These are phyloP conservation scores for Digitonthophagus gazella DNA, from an alignment of 2,888 invertebrate species.

Conservation along the genomic window DNA sequence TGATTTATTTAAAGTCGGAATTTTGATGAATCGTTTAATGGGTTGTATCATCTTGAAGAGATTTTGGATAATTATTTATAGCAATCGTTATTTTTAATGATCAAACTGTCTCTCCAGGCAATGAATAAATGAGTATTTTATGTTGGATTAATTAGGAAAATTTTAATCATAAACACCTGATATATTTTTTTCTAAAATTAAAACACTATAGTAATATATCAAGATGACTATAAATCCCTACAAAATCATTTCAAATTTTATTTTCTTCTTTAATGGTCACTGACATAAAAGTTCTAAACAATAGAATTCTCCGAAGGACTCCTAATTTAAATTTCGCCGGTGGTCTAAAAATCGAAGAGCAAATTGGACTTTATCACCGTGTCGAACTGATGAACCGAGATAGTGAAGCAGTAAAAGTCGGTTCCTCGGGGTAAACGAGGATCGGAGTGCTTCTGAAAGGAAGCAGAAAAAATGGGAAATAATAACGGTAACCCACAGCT, in stretches of 20 bases:
- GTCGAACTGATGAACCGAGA: slow-evolving; percentile 1
- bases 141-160: no score
- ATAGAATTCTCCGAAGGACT: background rate
- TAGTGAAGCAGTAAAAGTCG: slow-evolving; percentile 6
- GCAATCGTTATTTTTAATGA: background rate
- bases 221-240: no score
- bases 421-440: background rate
- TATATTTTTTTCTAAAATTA: no score
- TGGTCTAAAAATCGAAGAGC: slow-evolving; percentile 8
- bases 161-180: no score
- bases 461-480: slow-evolving; percentile 19
- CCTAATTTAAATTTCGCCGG: background rate
- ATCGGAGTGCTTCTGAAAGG: slow-evolving; percentile 1
- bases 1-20: background rate
- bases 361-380: slow-evolving; percentile 6
- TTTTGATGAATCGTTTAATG: background rate
- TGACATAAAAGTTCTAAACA: slow-evolving; percentile 5
- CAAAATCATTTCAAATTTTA: background rate
- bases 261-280: background rate
- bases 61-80: background rate
- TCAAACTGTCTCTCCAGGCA: no score
- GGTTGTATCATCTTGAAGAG: background rate
- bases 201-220: no score
- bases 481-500: slow-evolving; percentile 20
- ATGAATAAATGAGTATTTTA: no score